phyloP scores from a whole-genome alignment of 2,113 vertebrate genomes.

The Plestiodon gilberti region DNA sequence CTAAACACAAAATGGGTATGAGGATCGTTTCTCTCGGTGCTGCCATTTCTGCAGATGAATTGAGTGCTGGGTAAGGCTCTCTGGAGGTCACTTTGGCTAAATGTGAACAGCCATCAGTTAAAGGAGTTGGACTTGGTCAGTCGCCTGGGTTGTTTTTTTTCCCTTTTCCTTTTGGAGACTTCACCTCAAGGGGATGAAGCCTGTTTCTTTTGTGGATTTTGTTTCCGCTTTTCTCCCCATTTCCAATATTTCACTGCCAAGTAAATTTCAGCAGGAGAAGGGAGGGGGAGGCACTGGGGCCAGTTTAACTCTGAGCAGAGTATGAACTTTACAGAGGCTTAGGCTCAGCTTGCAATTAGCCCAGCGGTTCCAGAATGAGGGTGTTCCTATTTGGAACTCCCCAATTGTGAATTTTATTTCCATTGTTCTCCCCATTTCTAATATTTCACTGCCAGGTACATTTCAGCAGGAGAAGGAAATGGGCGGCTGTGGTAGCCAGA shows the following conservation, averaged over 20 bases:
- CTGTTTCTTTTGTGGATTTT: neutral
- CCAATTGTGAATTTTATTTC: too few species aligned
- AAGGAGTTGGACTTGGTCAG: neutral
- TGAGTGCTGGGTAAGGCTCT: neutral
- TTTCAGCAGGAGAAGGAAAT: neutral
- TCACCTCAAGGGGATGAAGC: neutral
- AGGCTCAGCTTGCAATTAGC: too few species aligned
- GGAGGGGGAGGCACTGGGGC: too few species aligned
- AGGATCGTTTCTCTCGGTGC: slow-evolving; percentile 9
- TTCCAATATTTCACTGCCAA: neutral
- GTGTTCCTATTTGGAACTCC: too few species aligned
- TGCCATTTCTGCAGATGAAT: neutral
- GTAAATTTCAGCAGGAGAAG: too few species aligned
- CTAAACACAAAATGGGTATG: slow-evolving; percentile 13
- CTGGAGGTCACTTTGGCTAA: slow-evolving; percentile 3
- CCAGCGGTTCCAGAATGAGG: too few species aligned
- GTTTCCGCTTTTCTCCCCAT: neutral
- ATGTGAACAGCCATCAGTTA: neutral
- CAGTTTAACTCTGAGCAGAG: too few species aligned
- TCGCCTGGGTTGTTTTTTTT: neutral
- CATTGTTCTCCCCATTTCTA: too few species aligned
- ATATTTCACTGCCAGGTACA: too few species aligned
- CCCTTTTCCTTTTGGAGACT: neutral
- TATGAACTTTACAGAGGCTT: too few species aligned
- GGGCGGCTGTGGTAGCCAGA: neutral